These are phyloP conservation scores for Xyliphius kryptos DNA, from an alignment of 2,113 vertebrate species.

Conservation along the genomic window DNA sequence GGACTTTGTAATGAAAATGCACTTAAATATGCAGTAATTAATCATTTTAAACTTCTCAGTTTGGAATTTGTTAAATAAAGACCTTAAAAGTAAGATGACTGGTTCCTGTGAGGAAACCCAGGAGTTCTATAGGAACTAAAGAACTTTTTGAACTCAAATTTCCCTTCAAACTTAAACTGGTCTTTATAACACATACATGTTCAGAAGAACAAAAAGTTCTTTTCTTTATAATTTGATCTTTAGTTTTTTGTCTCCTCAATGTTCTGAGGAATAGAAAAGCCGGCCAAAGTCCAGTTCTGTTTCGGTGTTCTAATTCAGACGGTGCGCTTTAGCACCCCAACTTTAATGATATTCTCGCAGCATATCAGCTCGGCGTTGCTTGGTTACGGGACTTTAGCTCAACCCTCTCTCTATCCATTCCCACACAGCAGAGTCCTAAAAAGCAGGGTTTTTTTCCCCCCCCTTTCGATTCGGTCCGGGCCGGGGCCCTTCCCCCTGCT, in stretches of 20 bases:
- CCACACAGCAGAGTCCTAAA: constrained; percentile 98
- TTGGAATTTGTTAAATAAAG: too few relatives aligned
- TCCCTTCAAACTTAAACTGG: too few relatives aligned
- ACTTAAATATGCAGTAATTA: too few relatives aligned
- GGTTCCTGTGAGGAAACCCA: too few relatives aligned
- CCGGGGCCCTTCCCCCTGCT: constrained; percentile 94
- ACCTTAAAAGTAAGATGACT: too few relatives aligned
- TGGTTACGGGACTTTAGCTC: constrained; percentile 98
- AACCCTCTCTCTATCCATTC: constrained; percentile 96
- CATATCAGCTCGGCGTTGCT: constrained; percentile 95
- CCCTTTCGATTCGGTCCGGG: constrained; percentile 98
- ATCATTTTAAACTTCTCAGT: too few relatives aligned
- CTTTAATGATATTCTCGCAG: constrained; percentile 98
- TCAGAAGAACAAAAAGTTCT: not conserved
- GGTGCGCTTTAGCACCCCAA: constrained; percentile 81
- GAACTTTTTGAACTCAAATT: too few relatives aligned
- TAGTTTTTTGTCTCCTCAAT: not conserved
- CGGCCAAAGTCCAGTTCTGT: constrained; percentile 49
- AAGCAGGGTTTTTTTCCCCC: constrained; percentile 83
- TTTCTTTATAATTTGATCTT: constrained; percentile 12
- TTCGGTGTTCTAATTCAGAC: constrained; percentile 86
- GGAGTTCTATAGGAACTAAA: too few relatives aligned
- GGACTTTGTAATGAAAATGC: too few relatives aligned
- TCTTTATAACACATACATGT: too few relatives aligned
- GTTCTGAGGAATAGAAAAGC: constrained; percentile 32